phyloP scores from a whole-genome alignment of 30 jellyfish, hydroid and myxozoan genomes.

The Chironex yamaguchii region DNA sequence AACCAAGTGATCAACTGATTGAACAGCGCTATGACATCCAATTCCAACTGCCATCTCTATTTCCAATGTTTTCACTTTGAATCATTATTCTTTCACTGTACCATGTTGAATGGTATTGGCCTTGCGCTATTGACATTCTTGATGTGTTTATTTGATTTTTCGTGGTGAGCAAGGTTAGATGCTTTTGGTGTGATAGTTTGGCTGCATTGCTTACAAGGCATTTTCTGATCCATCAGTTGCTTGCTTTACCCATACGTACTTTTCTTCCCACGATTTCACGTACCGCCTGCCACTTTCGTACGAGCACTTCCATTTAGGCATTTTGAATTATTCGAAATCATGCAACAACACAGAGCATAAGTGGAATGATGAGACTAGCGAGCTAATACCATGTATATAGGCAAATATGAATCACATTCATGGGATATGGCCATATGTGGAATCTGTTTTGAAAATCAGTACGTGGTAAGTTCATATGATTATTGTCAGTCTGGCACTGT shows the following conservation, averaged over 20 bases:
- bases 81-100: no score
- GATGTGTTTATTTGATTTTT: conserved; percentile 17
- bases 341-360: no score
- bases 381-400: no score
- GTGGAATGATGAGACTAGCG: no score
- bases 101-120: not conserved
- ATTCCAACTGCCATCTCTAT: conserved; percentile 43
- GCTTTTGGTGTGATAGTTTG: conserved; percentile 18
- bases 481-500: no score
- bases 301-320: not conserved
- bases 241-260: conserved; percentile 3
- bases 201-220: no score
- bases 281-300: not conserved
- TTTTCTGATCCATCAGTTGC: conserved; percentile 30
- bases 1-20: conserved; percentile 52
- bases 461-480: no score
- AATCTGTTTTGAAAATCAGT: no score
- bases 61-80: conserved; percentile 20
- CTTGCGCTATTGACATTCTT: not conserved
- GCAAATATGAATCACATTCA: no score
- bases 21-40: conserved; percentile 60
- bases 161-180: conserved; percentile 8
- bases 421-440: no score
- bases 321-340: no score
- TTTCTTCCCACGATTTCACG: not conserved